Conservation (phyloP, 2,888 invertebrate species). For the Tenthredo distinguenda region DNA sequence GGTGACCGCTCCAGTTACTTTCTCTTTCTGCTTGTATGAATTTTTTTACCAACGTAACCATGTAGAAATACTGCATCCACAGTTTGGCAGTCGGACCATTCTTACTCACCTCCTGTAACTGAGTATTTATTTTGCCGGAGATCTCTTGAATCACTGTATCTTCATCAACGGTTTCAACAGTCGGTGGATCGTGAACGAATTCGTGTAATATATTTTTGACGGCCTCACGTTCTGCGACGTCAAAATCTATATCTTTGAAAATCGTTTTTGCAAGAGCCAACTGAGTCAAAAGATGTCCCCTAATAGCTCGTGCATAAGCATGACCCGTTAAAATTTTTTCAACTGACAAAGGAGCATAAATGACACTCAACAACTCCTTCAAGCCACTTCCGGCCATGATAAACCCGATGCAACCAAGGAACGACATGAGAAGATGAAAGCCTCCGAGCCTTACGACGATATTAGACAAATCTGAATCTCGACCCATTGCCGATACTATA, state of each 20-base stretch:
- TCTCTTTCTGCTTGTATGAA: conserved; percentile 68
- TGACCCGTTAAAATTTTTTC: conserved; percentile 64
- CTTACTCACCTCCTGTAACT: not conserved
- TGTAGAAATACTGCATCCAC: conserved; percentile 66
- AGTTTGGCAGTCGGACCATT: conserved; percentile 61
- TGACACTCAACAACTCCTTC: conserved; percentile 57
- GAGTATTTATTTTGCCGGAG: conserved; percentile 15
- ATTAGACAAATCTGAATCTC: conserved; percentile 12
- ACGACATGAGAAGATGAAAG: conserved; percentile 58
- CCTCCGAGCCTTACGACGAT: conserved; percentile 58
- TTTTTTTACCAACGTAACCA: conserved; percentile 66
- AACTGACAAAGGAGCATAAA: conserved; percentile 59
- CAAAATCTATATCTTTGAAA: conserved; percentile 55
- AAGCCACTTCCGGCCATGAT: conserved; percentile 62
- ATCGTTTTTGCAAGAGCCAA: conserved; percentile 57
- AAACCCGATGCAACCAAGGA: conserved; percentile 58
- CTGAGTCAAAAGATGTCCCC: conserved; percentile 63
- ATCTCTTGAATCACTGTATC: not conserved
- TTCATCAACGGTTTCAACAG: not conserved
- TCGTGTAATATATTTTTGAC: conserved; percentile 41
- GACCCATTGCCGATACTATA: conserved; percentile 50
- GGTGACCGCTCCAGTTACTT: conserved; percentile 68
- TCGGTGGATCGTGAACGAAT: not conserved
- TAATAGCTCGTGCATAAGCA: conserved; percentile 64
- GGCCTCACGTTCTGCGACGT: conserved; percentile 53